Evolutionary conservation across 2,888 invertebrate species (phyloP).

Genomic region (Orthosia incerta): DNA sequence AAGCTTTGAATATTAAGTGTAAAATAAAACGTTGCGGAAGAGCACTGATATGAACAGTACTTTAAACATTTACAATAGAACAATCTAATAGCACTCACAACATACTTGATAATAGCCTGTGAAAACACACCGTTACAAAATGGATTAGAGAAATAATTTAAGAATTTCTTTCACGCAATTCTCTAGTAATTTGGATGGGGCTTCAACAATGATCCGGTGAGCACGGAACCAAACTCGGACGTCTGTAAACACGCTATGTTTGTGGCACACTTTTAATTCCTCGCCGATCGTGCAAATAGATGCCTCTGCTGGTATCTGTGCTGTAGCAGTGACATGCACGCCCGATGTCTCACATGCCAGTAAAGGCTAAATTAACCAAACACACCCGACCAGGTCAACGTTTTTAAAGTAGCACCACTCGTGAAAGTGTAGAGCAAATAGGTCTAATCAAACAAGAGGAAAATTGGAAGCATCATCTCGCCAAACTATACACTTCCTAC

Average conservation of each 20-base stretch:
- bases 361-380: slow-evolving; percentile 83
- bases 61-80: slow-evolving; percentile 54
- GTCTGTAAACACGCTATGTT: slow-evolving; percentile 79
- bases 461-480: slow-evolving; percentile 80
- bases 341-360: slow-evolving; percentile 72
- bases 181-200: slow-evolving; percentile 73
- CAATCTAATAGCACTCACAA: slow-evolving; percentile 51
- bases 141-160: slow-evolving; percentile 71
- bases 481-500: slow-evolving; percentile 72
- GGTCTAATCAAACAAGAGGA: slow-evolving; percentile 84
- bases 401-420: slow-evolving; percentile 87
- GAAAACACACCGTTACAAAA: slow-evolving; percentile 72
- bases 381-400: slow-evolving; percentile 85
- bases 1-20: slow-evolving; percentile 2
- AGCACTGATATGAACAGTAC: slow-evolving; percentile 24
- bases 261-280: slow-evolving; percentile 83
- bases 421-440: slow-evolving; percentile 89
- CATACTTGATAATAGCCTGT: slow-evolving; percentile 68
- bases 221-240: slow-evolving; percentile 71
- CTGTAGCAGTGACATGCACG: slow-evolving; percentile 68
- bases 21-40: not conserved
- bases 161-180: slow-evolving; percentile 73
- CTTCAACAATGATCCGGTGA: slow-evolving; percentile 70
- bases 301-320: slow-evolving; percentile 68
- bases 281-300: slow-evolving; percentile 77